phyloP scores from a whole-genome alignment of 2,888 invertebrate species.

The Malacosoma neustria region DNA sequence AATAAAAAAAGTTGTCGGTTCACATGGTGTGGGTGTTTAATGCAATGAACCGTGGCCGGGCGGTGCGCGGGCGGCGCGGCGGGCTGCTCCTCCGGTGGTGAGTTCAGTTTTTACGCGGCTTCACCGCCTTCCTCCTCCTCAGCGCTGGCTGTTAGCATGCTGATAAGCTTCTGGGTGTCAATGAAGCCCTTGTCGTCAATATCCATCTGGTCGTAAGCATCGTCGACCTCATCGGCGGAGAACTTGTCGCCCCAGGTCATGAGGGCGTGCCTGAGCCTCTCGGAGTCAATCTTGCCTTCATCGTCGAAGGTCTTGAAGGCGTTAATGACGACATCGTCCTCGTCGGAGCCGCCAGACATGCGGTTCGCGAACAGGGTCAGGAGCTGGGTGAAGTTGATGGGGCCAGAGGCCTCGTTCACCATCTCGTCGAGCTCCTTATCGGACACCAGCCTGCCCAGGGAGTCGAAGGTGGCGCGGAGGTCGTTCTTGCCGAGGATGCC shows the following conservation, averaged over 20 bases:
- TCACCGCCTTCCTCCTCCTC: constrained; percentile 85
- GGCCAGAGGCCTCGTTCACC: constrained; percentile 90
- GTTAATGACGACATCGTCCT: constrained; percentile 92
- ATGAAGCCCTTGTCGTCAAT: constrained; percentile 94
- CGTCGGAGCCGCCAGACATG: constrained; percentile 94
- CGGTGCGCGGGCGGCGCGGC: constrained; percentile 18
- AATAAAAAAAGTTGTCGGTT: constrained; percentile 55
- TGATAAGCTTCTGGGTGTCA: constrained; percentile 89
- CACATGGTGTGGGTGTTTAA: constrained; percentile 42
- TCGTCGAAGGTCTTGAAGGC: constrained; percentile 95
- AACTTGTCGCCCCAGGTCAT: constrained; percentile 97
- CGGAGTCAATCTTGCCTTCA: constrained; percentile 90
- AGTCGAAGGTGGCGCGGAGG: constrained; percentile 93
- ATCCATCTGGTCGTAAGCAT: constrained; percentile 94
- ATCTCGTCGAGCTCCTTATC: constrained; percentile 95
- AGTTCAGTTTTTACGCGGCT: constrained; percentile 46
- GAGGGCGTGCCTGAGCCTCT: constrained; percentile 91
- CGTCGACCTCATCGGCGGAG: constrained; percentile 89
- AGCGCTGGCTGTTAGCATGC: constrained; percentile 90
- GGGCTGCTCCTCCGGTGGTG: constrained; percentile 11
- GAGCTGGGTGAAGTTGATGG: constrained; percentile 96
- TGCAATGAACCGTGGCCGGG: constrained; percentile 45
- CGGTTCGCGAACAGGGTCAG: constrained; percentile 93
- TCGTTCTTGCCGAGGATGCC: constrained; percentile 93
- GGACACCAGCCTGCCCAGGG: constrained; percentile 90